Evolutionary conservation across 1,140 invertebrate genomes (phyloP).

Genomic region (Dendroctonus valens): DNA sequence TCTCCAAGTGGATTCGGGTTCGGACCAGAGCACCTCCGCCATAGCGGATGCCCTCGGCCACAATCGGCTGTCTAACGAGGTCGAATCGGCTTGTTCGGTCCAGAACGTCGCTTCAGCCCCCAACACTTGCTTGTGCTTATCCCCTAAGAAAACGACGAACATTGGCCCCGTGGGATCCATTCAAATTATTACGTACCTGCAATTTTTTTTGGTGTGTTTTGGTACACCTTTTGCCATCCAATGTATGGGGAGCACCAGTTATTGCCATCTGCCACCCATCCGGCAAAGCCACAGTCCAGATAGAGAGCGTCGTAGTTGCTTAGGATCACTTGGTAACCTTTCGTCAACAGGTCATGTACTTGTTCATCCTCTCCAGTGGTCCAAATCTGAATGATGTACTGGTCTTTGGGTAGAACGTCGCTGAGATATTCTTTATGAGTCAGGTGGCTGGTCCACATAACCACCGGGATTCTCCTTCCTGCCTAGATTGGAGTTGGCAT

Average conservation of each 20-base stretch:
- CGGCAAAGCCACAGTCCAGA: conserved; percentile 76
- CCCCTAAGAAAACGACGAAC: conserved; percentile 26
- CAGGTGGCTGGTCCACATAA: conserved; percentile 82
- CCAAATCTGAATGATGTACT: conserved; percentile 83
- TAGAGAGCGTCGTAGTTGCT: conserved; percentile 84
- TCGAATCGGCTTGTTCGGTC: conserved; percentile 74
- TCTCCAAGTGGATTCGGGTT: conserved; percentile 61
- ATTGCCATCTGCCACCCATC: conserved; percentile 64
- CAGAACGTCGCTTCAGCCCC: conserved; percentile 78
- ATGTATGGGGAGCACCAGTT: conserved; percentile 89
- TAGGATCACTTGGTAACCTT: conserved; percentile 72
- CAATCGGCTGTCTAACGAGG: conserved; percentile 64
- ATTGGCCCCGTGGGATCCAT: background rate
- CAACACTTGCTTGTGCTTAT: conserved; percentile 47
- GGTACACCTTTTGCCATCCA: conserved; percentile 83
- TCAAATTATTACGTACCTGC: conserved; percentile 43
- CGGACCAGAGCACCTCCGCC: conserved; percentile 77
- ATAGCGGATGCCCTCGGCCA: conserved; percentile 79
- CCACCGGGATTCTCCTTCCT: conserved; percentile 60
- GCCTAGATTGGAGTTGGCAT: conserved; percentile 17
- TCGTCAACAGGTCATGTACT: conserved; percentile 64
- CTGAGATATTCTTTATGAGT: conserved; percentile 66
- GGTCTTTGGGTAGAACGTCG: conserved; percentile 62
- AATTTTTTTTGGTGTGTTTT: conserved; percentile 67
- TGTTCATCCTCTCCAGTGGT: conserved; percentile 63